A percentile compares a stretch with the other conserved stretches of the same genome.
Evolutionary conservation across 2,888 invertebrate species (phyloP).

Genomic region (Petrolisthes manimaculis): DNA sequence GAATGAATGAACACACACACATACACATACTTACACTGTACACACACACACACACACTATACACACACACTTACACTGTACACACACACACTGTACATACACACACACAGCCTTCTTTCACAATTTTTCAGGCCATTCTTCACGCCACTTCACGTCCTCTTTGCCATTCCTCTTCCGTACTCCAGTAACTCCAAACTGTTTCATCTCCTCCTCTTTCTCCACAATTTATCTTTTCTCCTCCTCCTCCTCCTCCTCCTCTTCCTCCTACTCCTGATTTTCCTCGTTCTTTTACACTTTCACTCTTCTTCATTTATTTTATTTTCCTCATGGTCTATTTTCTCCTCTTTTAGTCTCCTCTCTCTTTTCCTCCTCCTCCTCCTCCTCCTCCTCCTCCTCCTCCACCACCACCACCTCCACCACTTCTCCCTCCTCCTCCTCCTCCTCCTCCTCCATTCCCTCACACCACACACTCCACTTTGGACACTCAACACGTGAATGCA

Average conservation of each 20-base stretch:
- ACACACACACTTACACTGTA: neutral
- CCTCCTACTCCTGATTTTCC: neutral
- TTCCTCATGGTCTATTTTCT: neutral
- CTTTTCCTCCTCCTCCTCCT: neutral
- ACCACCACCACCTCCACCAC: neutral
- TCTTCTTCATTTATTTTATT: neutral
- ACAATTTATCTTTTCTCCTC: neutral
- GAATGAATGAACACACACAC: neutral
- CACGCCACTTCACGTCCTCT: neutral
- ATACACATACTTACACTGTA: neutral
- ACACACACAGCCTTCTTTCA: neutral
- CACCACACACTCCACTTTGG: neutral
- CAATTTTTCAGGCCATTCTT: neutral
- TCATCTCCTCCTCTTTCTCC: neutral
- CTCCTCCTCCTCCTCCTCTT: neutral
- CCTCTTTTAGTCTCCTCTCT: neutral
- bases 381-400: conserved; percentile 5
- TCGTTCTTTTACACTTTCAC: neutral
- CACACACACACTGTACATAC: neutral
- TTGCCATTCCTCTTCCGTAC: neutral
- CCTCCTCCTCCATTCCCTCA: neutral
- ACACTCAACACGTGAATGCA: no score
- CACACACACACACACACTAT: neutral
- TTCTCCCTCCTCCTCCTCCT: neutral
- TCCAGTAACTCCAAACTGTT: neutral